These are phyloP conservation scores for Chaetodon auriga DNA, from an alignment of 2,113 vertebrate genomes.

Conservation along the genomic window DNA sequence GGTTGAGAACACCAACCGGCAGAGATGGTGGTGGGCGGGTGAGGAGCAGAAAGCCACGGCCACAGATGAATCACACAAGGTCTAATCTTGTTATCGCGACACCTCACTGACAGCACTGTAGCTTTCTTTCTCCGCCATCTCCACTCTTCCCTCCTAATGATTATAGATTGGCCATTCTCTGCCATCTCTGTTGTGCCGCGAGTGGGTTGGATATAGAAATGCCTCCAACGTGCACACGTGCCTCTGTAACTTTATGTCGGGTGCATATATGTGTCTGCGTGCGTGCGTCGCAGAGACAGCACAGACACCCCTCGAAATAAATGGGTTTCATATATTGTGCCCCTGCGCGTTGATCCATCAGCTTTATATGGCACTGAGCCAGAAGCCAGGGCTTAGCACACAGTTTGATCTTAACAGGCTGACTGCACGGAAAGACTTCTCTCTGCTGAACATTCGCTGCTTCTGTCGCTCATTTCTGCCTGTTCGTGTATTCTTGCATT, in stretches of 20 bases:
- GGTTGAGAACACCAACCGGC: conserved; percentile 16
- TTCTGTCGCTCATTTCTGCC: conserved; percentile 7
- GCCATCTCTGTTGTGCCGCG: conserved; percentile 59
- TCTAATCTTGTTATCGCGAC: conserved; percentile 84
- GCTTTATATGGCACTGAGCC: conserved; percentile 63
- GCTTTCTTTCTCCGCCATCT: conserved; percentile 72
- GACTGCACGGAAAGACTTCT: conserved; percentile 41
- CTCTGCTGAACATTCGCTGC: conserved; percentile 7
- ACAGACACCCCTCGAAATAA: conserved; percentile 74
- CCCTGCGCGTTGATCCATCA: conserved; percentile 71
- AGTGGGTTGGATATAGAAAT: conserved; percentile 70
- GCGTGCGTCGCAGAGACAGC: conserved; percentile 25
- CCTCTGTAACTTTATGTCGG: conserved; percentile 48
- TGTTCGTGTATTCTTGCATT: background rate
- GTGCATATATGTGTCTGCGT: conserved; percentile 29
- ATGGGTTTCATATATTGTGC: conserved; percentile 81
- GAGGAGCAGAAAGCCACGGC: conserved; percentile 61
- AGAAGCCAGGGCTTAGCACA: conserved; percentile 59
- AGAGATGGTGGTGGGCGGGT: conserved; percentile 52
- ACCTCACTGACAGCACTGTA: conserved; percentile 74
- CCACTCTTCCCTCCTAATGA: conserved; percentile 79
- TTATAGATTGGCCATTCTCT: conserved; percentile 80
- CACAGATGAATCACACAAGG: conserved; percentile 80
- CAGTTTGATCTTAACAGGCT: conserved; percentile 60
- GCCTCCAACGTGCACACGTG: conserved; percentile 47